Percentiles rank a stretch among this genome's conserved stretches.
These are phyloP conservation scores for Orgyia antiqua DNA, from an alignment of 2,888 invertebrate species.

Conservation along the genomic window DNA sequence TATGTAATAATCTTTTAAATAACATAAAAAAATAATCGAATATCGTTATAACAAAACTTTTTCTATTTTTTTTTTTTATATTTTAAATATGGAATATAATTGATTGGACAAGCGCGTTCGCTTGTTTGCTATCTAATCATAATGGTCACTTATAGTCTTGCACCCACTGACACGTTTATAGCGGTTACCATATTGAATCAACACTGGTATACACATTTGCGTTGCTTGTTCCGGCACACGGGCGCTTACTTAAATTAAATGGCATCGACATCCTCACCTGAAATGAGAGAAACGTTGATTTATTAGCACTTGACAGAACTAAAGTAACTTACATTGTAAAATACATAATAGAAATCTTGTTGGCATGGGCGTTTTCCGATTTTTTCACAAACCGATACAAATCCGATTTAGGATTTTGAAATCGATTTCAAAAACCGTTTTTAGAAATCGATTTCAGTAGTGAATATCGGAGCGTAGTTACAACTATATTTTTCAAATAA, in stretches of 20 bases:
- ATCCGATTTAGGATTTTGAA: too few species aligned
- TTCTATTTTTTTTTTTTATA: constrained; percentile 38
- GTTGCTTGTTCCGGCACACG: constrained; percentile 55
- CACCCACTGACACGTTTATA: constrained; percentile 28
- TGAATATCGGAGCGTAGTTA: too few species aligned
- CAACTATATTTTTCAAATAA: too few species aligned
- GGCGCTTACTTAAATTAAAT: constrained; percentile 73
- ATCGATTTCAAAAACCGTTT: too few species aligned
- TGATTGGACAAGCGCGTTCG: constrained; percentile 51
- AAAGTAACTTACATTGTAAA: too few species aligned
- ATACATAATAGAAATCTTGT: too few species aligned
- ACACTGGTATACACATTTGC: constrained; percentile 56
- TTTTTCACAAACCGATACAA: too few species aligned
- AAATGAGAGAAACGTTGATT: constrained; percentile 18
- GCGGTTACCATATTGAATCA: constrained; percentile 30
- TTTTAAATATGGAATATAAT: constrained; percentile 72
- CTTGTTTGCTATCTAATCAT: constrained; percentile 46
- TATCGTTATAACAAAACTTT: constrained; percentile 69
- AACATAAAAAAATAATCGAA: constrained; percentile 72
- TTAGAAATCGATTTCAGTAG: too few species aligned
- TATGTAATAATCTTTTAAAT: constrained; percentile 71
- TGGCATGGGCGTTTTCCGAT: too few species aligned
- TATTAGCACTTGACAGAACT: too few species aligned
- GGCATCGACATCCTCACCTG: constrained; percentile 75
- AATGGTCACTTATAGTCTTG: constrained; percentile 32